Evolutionary conservation across 2,113 vertebrate species (phyloP).

Genomic region (Forbesichthys agassizii): DNA sequence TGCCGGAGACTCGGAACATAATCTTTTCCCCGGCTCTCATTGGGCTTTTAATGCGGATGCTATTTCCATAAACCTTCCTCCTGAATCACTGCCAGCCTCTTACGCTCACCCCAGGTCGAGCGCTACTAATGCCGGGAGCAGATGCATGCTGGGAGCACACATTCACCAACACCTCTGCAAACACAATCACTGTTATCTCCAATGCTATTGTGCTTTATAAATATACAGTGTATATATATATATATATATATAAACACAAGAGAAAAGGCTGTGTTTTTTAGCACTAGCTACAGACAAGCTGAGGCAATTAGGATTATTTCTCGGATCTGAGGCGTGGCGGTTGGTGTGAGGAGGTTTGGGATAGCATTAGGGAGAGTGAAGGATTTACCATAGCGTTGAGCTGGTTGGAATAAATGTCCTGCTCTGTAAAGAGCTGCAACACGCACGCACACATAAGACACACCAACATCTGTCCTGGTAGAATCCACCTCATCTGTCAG

Average conservation of each 20-base stretch:
- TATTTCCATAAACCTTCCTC: constrained; percentile 75
- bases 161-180: constrained; percentile 51
- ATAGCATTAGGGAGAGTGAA: constrained; percentile 43
- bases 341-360: constrained; percentile 7
- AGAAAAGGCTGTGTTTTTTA: constrained; percentile 31
- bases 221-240: no score
- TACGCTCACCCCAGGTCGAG: constrained; percentile 58
- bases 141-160: constrained; percentile 63
- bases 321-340: constrained; percentile 33
- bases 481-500: constrained; percentile 3
- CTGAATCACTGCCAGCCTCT: constrained; percentile 69
- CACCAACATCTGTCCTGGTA: constrained; percentile 21
- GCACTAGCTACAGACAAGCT: constrained; percentile 41
- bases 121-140: constrained; percentile 55
- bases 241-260: no score
- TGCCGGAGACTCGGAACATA: constrained; percentile 43
- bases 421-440: constrained; percentile 46
- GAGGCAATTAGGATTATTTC: constrained; percentile 58
- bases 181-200: constrained; percentile 61
- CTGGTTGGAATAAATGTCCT: constrained; percentile 61
- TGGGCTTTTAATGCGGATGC: constrained; percentile 70
- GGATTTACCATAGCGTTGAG: constrained; percentile 66
- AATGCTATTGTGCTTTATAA: constrained; percentile 31
- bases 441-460: constrained; percentile 12
- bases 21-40: constrained; percentile 66